A percentile compares a stretch with the other conserved stretches of the same genome.
phyloP scores from a whole-genome alignment of 2,113 vertebrate genomes.

The Campylorhamphus procurvoides region DNA sequence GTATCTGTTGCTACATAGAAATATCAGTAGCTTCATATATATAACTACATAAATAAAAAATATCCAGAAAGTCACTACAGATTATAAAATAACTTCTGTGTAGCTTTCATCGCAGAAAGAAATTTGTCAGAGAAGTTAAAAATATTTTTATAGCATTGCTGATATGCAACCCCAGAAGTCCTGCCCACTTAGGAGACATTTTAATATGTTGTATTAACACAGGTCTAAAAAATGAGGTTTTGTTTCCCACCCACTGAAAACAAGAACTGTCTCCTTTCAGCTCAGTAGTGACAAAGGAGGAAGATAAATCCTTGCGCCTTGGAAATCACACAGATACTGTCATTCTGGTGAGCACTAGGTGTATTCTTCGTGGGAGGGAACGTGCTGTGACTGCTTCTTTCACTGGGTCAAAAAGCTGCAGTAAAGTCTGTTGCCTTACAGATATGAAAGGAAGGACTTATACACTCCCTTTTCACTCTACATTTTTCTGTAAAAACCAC shows the following conservation, averaged over 20 bases:
- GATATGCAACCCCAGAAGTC: background rate
- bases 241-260: background rate
- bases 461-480: fast-evolving
- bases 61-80: background rate
- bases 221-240: background rate
- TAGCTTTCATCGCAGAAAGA: background rate
- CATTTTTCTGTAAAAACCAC: background rate
- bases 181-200: background rate
- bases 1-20: background rate
- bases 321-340: background rate
- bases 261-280: background rate
- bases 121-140: background rate
- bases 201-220: background rate
- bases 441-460: background rate
- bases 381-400: background rate
- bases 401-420: background rate
- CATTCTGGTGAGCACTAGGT: fast-evolving
- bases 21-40: background rate
- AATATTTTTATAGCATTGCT: background rate
- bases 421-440: background rate
- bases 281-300: background rate
- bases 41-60: background rate
- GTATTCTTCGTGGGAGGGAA: background rate
- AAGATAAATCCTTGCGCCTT: background rate
- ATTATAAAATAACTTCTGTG: background rate